These are phyloP conservation scores for Apodemus agrarius DNA, from an alignment of 2,797 vertebrate species.

Conservation along the genomic window DNA sequence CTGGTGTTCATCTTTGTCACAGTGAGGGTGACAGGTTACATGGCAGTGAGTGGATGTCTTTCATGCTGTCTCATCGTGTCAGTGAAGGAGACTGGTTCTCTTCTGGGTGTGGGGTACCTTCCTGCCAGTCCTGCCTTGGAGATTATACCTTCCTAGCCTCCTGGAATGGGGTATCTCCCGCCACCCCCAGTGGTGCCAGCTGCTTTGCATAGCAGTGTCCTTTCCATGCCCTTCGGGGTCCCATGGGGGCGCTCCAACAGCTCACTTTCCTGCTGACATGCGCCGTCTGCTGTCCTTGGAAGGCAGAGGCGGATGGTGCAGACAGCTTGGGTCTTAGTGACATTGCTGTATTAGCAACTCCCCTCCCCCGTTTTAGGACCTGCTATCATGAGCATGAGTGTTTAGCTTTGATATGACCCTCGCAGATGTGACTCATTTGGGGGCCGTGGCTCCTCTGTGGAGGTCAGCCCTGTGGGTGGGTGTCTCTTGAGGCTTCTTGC, in stretches of 20 bases:
- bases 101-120: not conserved
- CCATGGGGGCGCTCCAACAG: accelerated
- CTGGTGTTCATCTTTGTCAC: not conserved
- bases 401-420: not conserved
- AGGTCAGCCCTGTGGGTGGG: not conserved
- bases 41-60: not conserved
- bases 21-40: not conserved
- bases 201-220: not conserved
- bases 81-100: not conserved
- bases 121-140: not conserved
- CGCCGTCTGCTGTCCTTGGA: not conserved
- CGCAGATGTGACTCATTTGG: not conserved
- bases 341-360: not conserved
- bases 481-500: not conserved
- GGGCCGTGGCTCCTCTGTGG: not conserved
- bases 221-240: accelerated
- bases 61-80: not conserved
- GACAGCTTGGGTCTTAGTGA: not conserved
- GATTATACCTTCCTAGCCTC: not conserved
- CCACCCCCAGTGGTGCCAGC: not conserved
- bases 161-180: accelerated
- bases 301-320: not conserved
- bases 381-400: not conserved
- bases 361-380: not conserved
- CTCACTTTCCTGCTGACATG: not conserved